phyloP scores from a whole-genome alignment of 2,888 invertebrate genomes.

The Osmoderma eremita region DNA sequence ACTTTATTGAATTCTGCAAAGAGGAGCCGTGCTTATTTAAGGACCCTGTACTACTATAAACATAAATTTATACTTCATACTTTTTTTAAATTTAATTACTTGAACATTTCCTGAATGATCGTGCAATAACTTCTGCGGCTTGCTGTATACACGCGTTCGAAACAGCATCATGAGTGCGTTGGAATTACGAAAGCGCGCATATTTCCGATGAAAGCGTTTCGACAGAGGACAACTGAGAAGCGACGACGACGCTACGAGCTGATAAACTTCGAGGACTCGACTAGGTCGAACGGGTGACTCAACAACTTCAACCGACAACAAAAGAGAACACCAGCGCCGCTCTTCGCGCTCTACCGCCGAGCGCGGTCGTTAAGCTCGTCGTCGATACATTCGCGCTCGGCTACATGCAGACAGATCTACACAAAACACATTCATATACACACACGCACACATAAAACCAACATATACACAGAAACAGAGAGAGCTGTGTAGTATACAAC shows the following conservation, averaged over 20 bases:
- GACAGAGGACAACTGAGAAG: neutral
- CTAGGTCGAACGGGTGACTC: conserved; percentile 6
- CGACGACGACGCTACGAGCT: neutral
- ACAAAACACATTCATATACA: conserved; percentile 9
- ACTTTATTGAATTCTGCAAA: too few relatives aligned
- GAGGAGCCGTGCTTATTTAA: too few relatives aligned
- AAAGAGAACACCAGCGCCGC: neutral
- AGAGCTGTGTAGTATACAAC: conserved; percentile 14
- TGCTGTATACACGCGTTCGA: neutral
- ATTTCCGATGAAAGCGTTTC: conserved; percentile 25
- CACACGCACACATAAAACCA: neutral
- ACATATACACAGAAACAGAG: neutral
- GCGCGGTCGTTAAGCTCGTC: too few relatives aligned
- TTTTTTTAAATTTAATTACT: neutral
- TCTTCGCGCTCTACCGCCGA: too few relatives aligned
- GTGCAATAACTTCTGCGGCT: neutral
- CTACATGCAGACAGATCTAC: neutral
- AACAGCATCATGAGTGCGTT: too few relatives aligned
- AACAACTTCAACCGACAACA: conserved; percentile 1
- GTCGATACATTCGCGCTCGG: neutral
- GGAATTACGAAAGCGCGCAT: conserved; percentile 18
- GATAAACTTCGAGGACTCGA: neutral
- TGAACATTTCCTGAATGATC: neutral
- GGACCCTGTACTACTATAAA: too few relatives aligned
- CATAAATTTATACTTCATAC: too few relatives aligned